These are phyloP conservation scores for Proterorhinus semilunaris DNA, from an alignment of 2,113 vertebrate species.

Conservation along the genomic window DNA sequence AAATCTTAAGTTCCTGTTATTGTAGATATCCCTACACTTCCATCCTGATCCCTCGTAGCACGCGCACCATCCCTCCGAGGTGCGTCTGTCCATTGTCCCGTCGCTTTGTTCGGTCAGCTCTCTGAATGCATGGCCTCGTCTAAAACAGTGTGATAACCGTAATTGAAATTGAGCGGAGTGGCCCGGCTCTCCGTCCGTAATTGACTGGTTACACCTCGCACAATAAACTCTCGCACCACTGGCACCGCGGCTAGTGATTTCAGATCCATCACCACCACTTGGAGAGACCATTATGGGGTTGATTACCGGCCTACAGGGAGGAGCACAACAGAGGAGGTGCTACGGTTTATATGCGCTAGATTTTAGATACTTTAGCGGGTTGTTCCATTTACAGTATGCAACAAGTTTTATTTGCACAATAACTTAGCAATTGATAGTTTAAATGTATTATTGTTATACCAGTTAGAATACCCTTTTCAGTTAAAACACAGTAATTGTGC, in stretches of 20 bases:
- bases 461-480: too few relatives aligned
- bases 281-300: constrained; percentile 20
- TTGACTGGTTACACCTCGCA: constrained; percentile 31
- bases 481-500: too few relatives aligned
- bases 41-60: constrained; percentile 10
- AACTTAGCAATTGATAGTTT: too few relatives aligned
- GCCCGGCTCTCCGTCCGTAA: constrained; percentile 24
- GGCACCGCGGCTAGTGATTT: constrained; percentile 28
- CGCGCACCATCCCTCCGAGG: constrained; percentile 12
- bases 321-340: background rate
- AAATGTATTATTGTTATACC: too few relatives aligned
- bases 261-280: constrained; percentile 34
- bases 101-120: constrained; percentile 21
- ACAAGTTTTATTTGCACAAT: too few relatives aligned
- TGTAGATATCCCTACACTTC: background rate
- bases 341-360: too few relatives aligned
- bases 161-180: constrained; percentile 43
- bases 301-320: constrained; percentile 6
- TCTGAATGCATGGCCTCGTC: constrained; percentile 19
- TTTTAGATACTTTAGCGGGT: too few relatives aligned
- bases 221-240: constrained; percentile 23
- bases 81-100: constrained; percentile 8
- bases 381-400: too few relatives aligned
- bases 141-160: constrained; percentile 40
- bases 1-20: too few relatives aligned